Evolutionary conservation across 2,888 invertebrate species (phyloP), one percentile per base, ranked within the genome.

Genomic region (Steinernema hermaphroditum): DNA sequence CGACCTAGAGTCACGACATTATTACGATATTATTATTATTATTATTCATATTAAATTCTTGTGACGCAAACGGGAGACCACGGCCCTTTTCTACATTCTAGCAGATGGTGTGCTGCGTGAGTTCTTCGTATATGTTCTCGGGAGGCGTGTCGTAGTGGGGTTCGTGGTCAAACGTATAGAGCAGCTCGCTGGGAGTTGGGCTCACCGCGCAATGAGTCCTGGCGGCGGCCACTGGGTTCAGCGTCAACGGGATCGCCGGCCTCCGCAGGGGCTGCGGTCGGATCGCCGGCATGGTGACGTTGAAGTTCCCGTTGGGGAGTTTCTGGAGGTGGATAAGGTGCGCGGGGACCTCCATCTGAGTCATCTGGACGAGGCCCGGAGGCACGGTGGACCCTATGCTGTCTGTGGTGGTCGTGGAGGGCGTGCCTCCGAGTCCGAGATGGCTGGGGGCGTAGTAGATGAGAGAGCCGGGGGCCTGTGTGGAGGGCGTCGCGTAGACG

Each of bases 141-240:
- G 83, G 83, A 9, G 83, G 83, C 14, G 76, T 77, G 72, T 83
- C 83, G 72, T 83, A 83, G 69, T 81, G 78, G n/a, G 83, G 83
- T 72, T 83, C 83, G 73, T 83, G 80, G 74, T 83, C 83, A 75
- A 83, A 83, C 9, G 82, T 82, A 62, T 82, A 83, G 41, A 82
- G 73, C 22, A 83, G 72, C 72, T 83, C 81, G 16, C 79, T 80
- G 37, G 79, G 80, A 9, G 83, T 82, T 2, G 83, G 83, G 43
- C 54, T 73, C 12, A 71, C 69, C 14, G 37, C 34, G 57, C 19
- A 12, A 43, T 44, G 24, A 16, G 27, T 62, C 44, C 32, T 12
- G 22, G 62, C 27, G 57, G 44, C 22, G 43, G 43, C n/a, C 49
- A 24, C 14, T 1, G 34, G 24, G 27, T 43, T 41, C 32, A 22